Conservation (phyloP, 2,113 vertebrate species). For the Cepphus grylle region DNA sequence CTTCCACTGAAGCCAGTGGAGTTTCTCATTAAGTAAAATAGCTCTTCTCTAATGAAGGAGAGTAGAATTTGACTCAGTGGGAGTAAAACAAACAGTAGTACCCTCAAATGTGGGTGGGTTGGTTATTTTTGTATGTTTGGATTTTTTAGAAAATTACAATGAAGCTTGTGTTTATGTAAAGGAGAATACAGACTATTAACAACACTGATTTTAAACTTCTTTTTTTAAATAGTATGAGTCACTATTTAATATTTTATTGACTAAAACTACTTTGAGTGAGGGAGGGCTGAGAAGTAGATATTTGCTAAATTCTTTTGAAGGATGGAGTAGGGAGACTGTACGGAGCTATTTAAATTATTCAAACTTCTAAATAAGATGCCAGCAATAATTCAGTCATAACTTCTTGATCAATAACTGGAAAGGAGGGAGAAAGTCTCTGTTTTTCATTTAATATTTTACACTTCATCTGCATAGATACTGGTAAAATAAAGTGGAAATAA, state of each 20-base stretch:
- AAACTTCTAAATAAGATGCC: conserved; percentile 42
- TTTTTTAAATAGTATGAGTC: background rate
- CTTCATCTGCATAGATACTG: conserved; percentile 58
- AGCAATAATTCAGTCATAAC: conserved; percentile 47
- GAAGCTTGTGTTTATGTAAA: background rate
- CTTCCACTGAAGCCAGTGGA: background rate
- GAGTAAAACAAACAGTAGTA: background rate
- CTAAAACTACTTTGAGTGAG: background rate
- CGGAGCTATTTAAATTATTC: conserved; percentile 61
- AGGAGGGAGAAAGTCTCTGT: background rate
- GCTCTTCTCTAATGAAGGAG: background rate
- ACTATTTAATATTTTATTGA: background rate
- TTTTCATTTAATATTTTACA: conserved; percentile 59
- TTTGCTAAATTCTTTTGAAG: background rate
- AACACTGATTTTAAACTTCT: background rate
- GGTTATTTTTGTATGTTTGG: background rate
- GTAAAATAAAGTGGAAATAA: conserved; percentile 51
- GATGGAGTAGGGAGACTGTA: background rate
- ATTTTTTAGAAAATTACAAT: background rate
- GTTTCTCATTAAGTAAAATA: background rate
- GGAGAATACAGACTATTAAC: background rate
- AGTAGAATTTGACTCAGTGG: background rate
- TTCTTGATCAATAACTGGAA: conserved; percentile 59
- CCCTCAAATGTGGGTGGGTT: background rate
- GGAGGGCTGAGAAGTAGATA: background rate